These are phyloP conservation scores for Schizaphis graminum DNA, from an alignment of 2,888 invertebrate species.

Conservation along the genomic window DNA sequence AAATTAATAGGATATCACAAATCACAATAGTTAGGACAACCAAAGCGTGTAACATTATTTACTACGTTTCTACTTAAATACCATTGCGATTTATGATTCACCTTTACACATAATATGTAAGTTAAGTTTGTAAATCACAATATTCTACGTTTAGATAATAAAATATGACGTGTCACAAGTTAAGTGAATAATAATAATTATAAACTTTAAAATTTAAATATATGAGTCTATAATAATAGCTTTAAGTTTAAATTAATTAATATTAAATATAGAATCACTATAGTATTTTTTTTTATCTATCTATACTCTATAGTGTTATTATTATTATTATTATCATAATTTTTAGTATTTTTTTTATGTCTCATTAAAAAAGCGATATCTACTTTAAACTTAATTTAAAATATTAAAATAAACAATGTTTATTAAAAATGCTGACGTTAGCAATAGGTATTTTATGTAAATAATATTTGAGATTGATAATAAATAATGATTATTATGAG, in stretches of 20 bases:
- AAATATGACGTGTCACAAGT: neutral
- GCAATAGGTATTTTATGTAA: neutral
- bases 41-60: neutral
- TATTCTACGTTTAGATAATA: neutral
- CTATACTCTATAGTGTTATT: neutral
- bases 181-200: neutral
- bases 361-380: neutral
- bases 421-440: neutral
- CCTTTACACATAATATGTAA: neutral
- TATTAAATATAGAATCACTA: neutral
- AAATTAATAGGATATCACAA: neutral
- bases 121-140: slow-evolving; percentile 18
- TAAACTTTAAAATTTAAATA: neutral
- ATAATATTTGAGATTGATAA: neutral
- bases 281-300: neutral
- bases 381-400: neutral
- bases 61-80: neutral
- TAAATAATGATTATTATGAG: neutral
- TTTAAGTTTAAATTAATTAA: neutral
- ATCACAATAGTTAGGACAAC: neutral
- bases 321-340: neutral
- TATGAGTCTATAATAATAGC: neutral
- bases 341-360: neutral
- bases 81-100: slow-evolving; percentile 15
- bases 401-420: neutral